phyloP scores from a whole-genome alignment of 2,888 invertebrate species.

The Apeira syringaria region DNA sequence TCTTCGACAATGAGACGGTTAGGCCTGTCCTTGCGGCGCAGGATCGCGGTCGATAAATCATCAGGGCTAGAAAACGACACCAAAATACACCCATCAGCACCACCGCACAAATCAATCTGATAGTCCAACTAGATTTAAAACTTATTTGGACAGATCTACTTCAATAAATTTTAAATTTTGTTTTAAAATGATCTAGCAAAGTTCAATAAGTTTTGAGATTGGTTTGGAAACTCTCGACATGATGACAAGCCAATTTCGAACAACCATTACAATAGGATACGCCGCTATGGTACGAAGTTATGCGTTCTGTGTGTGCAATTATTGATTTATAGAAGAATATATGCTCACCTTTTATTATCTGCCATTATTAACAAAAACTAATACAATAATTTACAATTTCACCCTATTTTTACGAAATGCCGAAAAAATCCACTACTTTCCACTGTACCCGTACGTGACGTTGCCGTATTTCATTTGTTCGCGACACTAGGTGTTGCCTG shows the following conservation, averaged over 20 bases:
- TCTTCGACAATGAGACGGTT: conserved; percentile 99
- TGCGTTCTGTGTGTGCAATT: not conserved
- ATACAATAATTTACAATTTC: conserved; percentile 59
- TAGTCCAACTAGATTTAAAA: no score
- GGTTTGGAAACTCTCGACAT: conserved; percentile 62
- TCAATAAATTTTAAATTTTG: no score
- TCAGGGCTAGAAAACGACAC: conserved; percentile 85
- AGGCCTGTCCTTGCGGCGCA: conserved; percentile 98
- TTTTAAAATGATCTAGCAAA: conserved; percentile 34
- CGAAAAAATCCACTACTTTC: conserved; percentile 63
- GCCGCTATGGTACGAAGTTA: conserved; percentile 27
- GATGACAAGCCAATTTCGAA: conserved; percentile 82
- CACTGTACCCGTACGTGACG: conserved; percentile 77
- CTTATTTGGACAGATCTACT: no score
- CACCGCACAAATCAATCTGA: not conserved
- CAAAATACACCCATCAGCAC: conserved; percentile 30
- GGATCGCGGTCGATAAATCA: conserved; percentile 98
- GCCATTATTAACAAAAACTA: conserved; percentile 74
- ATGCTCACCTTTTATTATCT: conserved; percentile 81
- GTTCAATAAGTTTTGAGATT: conserved; percentile 34
- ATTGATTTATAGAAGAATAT: not conserved
- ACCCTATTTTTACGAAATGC: conserved; percentile 59
- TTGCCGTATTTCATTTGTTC: conserved; percentile 85
- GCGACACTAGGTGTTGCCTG: conserved; percentile 51
- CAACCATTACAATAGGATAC: conserved; percentile 44